These are phyloP conservation scores for Myotis myotis DNA, from an alignment of 2,797 vertebrate species.

Conservation along the genomic window DNA sequence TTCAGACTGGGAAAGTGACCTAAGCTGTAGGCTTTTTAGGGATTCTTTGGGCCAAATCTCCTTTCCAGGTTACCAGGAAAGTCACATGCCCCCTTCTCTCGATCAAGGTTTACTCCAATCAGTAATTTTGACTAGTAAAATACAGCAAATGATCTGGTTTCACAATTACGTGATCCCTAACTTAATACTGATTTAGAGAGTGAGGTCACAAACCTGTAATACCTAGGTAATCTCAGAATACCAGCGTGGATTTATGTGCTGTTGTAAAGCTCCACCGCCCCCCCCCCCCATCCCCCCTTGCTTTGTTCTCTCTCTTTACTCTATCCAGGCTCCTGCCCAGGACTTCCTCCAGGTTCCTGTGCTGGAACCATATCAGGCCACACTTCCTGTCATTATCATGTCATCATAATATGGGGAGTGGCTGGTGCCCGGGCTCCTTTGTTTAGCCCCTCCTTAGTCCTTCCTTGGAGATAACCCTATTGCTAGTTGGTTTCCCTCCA, in stretches of 20 bases:
- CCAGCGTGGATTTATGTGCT: not conserved
- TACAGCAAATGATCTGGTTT: not conserved
- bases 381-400: conserved; percentile 54
- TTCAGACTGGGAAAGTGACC: not conserved
- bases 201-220: not conserved
- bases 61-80: not conserved
- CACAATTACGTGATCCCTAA: not conserved
- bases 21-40: not conserved
- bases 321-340: not conserved
- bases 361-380: not conserved
- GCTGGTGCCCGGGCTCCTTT: not conserved
- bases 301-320: conserved; percentile 43
- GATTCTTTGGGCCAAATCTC: not conserved
- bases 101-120: not conserved
- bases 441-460: not conserved
- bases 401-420: conserved; percentile 1
- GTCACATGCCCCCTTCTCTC: not conserved
- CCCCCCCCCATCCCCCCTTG: not conserved
- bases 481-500: conserved; percentile 55
- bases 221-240: not conserved
- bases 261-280: not conserved
- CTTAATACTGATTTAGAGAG: not conserved
- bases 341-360: not conserved
- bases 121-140: not conserved
- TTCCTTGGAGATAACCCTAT: conserved; percentile 46